A percentile compares a stretch with the other conserved stretches of the same genome.
Evolutionary conservation across 2,888 invertebrate genomes (phyloP).

Genomic region (Thymelicus lineola): DNA sequence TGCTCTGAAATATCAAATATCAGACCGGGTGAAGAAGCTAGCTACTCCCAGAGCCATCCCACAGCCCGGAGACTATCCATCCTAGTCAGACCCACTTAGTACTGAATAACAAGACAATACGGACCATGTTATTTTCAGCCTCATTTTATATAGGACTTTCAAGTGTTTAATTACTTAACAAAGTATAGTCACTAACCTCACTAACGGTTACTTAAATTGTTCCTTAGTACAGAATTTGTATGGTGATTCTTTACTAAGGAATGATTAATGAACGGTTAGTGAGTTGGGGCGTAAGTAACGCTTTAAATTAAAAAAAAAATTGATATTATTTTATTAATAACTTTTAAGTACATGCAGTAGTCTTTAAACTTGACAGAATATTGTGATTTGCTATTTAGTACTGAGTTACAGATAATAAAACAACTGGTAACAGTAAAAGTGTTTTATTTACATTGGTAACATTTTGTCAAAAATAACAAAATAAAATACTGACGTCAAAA

Average conservation of each 20-base stretch:
- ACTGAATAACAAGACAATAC: slow-evolving; percentile 12
- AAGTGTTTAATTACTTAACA: background rate
- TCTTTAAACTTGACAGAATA: background rate
- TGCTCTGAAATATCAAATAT: slow-evolving; percentile 70
- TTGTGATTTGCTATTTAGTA: background rate
- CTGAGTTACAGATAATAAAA: slow-evolving; percentile 39
- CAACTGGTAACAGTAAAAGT: slow-evolving; percentile 48
- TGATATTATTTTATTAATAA: background rate
- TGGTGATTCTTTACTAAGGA: no score
- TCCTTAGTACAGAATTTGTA: no score
- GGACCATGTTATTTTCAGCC: no score
- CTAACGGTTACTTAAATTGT: no score
- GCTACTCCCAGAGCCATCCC: slow-evolving; percentile 65
- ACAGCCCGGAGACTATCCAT: slow-evolving; percentile 28
- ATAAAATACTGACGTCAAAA: slow-evolving; percentile 20
- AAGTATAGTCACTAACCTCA: background rate
- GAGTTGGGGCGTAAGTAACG: no score
- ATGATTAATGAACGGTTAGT: no score
- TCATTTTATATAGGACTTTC: background rate
- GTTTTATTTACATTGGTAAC: slow-evolving; percentile 63
- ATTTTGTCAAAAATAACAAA: slow-evolving; percentile 37
- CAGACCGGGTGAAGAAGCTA: slow-evolving; percentile 71
- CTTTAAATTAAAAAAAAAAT: background rate
- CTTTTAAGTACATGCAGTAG: background rate
- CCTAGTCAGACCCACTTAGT: background rate